phyloP scores from a whole-genome alignment of 2,888 invertebrate genomes.

The Cephus pygmeus region DNA sequence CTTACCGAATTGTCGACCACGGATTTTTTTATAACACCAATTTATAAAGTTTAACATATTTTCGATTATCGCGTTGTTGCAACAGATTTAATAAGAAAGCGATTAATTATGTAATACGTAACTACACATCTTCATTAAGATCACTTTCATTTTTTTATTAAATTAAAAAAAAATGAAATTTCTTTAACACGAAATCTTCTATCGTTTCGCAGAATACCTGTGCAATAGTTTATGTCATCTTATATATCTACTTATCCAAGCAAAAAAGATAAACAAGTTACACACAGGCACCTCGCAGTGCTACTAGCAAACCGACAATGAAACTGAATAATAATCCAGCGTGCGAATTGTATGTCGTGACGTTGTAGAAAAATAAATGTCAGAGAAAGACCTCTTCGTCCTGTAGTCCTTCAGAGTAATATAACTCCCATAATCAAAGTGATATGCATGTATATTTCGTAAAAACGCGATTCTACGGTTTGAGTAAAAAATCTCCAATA shows the following conservation, averaged over 20 bases:
- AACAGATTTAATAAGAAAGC: not conserved
- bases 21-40: not conserved
- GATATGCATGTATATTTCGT: not conserved
- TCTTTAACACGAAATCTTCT: not conserved
- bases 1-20: not conserved
- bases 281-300: not conserved
- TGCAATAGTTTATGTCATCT: not conserved
- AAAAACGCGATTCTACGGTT: slow-evolving; percentile 1
- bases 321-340: not conserved
- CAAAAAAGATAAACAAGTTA: not conserved
- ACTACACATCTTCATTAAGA: not conserved
- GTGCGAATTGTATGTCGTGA: not conserved
- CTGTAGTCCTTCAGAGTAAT: not conserved
- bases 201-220: not conserved
- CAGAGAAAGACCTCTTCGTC: not conserved
- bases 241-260: not conserved
- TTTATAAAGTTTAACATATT: not conserved
- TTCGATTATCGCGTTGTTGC: not conserved
- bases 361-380: not conserved
- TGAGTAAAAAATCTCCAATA: slow-evolving; percentile 2
- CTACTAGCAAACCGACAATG: not conserved
- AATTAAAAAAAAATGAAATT: not conserved
- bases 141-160: not conserved
- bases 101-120: not conserved
- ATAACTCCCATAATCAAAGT: not conserved